A percentile compares a stretch with the other conserved stretches of the same genome.
Conservation (phyloP, 2,113 vertebrate genomes). For the Pitta sordida region DNA sequence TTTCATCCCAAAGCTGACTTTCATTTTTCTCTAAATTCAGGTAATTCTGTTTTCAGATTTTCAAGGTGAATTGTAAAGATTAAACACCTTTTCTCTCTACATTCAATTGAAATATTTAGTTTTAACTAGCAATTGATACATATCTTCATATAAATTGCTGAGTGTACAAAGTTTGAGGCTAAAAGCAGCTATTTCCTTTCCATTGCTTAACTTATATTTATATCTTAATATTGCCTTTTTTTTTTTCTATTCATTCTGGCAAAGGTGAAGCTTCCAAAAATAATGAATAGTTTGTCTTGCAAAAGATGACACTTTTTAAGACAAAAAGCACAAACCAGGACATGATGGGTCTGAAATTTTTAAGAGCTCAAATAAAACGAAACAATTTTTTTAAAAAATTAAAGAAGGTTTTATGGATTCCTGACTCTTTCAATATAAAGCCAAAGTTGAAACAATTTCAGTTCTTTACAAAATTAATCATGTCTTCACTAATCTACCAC, state of each 20-base stretch:
- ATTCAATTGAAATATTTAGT: neutral
- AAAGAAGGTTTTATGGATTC: neutral
- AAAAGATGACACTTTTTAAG: neutral
- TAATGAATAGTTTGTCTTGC: neutral
- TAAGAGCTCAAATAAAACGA: neutral
- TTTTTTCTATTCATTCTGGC: neutral
- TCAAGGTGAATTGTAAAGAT: neutral
- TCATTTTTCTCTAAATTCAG: neutral
- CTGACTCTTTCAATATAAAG: neutral
- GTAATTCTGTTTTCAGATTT: neutral
- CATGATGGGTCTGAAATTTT: neutral
- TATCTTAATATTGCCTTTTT: neutral
- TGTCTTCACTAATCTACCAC: neutral
- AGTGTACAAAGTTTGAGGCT: neutral
- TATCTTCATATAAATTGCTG: neutral
- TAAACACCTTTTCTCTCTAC: neutral
- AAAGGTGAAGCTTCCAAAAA: neutral
- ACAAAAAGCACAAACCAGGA: neutral
- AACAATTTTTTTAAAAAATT: no score
- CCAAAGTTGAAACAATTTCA: neutral
- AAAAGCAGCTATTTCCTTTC: neutral
- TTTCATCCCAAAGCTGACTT: neutral
- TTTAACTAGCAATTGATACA: neutral
- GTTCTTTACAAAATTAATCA: neutral
- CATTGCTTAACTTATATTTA: neutral